These are phyloP conservation scores for Hemaris fuciformis DNA, from an alignment of 2,888 invertebrate species.

Conservation along the genomic window DNA sequence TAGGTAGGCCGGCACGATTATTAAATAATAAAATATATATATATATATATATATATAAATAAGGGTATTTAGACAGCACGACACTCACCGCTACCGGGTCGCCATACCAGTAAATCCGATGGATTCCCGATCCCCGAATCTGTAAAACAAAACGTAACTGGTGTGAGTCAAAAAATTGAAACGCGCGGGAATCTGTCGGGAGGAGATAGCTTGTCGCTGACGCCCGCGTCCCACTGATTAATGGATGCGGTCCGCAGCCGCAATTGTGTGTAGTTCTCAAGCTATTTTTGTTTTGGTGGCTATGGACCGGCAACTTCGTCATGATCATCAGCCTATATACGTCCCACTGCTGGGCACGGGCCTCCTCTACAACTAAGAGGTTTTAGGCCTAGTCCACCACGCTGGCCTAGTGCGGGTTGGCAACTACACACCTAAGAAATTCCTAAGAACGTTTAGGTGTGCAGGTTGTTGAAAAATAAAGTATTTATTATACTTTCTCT, in stretches of 20 bases:
- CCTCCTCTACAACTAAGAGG: too few relatives aligned
- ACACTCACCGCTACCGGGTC: too few relatives aligned
- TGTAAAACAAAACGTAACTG: background rate
- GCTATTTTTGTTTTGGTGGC: background rate
- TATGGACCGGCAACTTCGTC: too few relatives aligned
- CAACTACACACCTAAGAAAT: background rate
- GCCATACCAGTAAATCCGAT: background rate
- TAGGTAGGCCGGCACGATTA: too few relatives aligned
- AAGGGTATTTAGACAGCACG: too few relatives aligned
- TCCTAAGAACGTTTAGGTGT: background rate
- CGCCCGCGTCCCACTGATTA: constrained; percentile 33
- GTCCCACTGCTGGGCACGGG: too few relatives aligned
- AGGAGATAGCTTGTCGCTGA: constrained; percentile 40
- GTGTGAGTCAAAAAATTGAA: background rate
- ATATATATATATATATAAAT: too few relatives aligned
- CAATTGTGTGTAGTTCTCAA: background rate
- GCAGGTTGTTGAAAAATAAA: too few relatives aligned
- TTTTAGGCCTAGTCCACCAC: background rate
- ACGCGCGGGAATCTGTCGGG: constrained; percentile 1
- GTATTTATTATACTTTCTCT: too few relatives aligned
- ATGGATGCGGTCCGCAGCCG: constrained; percentile 20
- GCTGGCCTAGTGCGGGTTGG: background rate
- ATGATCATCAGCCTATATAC: too few relatives aligned
- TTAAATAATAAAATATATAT: too few relatives aligned
- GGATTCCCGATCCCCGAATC: background rate